Base-by-base conservation (phyloP, 2,797 vertebrate species). In the Echeneis naucrates region DNA sequence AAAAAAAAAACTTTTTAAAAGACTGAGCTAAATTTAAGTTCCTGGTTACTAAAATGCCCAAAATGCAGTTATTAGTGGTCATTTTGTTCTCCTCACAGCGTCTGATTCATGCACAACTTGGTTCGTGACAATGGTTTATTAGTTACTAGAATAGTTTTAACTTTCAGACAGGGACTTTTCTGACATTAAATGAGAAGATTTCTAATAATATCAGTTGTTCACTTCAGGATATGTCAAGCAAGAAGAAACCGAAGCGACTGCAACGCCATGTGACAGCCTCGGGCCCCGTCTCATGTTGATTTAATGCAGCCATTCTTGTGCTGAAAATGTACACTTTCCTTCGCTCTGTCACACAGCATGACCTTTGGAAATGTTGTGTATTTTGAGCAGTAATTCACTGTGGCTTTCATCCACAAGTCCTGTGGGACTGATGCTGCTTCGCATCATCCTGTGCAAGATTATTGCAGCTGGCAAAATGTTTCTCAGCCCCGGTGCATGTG, bases 31-130 rank as follows among this genome's bases (percentile, higher is more conserved):
- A 68, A 85, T 84, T 84, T 87, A 82, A 84, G 55, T 7, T 51
- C 6, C 8, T 11, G 3, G 67, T 68, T 70, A 26, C 81, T 80
- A 62, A 87, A 87, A 76, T 40, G 72, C 16, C 17, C 51, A 45
- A 77, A 55, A 78, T 85, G 73, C 86, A 77, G 71, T 66, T 80
- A 85, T 87, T 87, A 85, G 87, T 68, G 87, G 87, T 87, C 57
- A 58, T 78, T 78, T 75, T 83, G 62, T 75, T 83, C 73, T 68
- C 59, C 7, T 2, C 8, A 58, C 50, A 2, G 6, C 24, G 27
- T 27, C 33, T 59, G 42, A 55, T 47, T 75, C 58, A 63, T 1
- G 10, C 66, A 50, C 26, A 27, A n/a, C 13, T 3, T 12, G 5
- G n/a, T 82, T 7, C 55, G 6, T 16, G 24, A 51, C 19, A 1